Evolutionary conservation across 2,113 vertebrate species (phyloP), one percentile per base, ranked within the genome.

Genomic region (Anolis carolinensis): DNA sequence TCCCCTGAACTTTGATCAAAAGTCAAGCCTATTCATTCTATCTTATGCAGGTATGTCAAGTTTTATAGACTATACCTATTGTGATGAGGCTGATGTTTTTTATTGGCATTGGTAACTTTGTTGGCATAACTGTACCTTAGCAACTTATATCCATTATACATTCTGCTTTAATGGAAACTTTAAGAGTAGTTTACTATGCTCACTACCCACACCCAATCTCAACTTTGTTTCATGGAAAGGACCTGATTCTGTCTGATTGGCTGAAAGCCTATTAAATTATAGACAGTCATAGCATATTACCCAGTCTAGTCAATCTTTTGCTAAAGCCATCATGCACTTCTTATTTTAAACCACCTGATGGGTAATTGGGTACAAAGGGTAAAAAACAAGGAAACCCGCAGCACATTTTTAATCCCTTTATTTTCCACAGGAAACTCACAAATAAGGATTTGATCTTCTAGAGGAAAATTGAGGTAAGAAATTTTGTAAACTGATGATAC

Each of bases 251-350:
- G 93, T 36, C 82, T 88, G 89, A 91, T 80, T 94, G 95, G 88
- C 83, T 93, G 86, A 0, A 73, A 91, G 59, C 88, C 83, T 92
- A 93, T 94, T 93, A 93, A 92, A 88, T 75, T 73, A 88, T 88
- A 92, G 91, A 92, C 79, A 74, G 94, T 87, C 91, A 91, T 91
- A 94, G 92, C 86, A 92, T 92, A 89, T 93, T 94, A 91, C 90
- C 92, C 85, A 92, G 90, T 94, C 91, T 96, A 95, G 97, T 97
- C 92, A 97, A 97, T 97, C 92, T 95, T 97, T 97, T 96, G 95
- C 96, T 95, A 97, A 95, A 86, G 92, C 92, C 91, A 82, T 91
- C 87, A 88, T 86, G 62, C 16, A 82, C 11, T 77, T 89, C 84
- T 88, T 89, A 93, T 85, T 86, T 78, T 84, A 90, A 77, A 75